Evolutionary conservation across 2,113 vertebrate genomes (phyloP).

Genomic region (Pantherophis guttatus): DNA sequence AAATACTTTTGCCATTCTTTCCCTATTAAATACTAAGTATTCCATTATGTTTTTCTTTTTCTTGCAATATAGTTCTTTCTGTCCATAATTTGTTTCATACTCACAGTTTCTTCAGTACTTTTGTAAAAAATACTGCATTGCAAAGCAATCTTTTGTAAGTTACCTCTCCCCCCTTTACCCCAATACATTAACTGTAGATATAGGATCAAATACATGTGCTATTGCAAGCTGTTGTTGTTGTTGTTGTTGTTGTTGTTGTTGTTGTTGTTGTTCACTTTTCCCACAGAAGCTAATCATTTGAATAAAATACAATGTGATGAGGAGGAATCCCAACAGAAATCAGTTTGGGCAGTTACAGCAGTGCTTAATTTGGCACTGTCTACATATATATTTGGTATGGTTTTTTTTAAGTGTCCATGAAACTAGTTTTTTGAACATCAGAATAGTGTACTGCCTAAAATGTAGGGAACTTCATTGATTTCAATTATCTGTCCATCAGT

Average conservation of each 20-base stretch:
- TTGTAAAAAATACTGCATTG: background rate
- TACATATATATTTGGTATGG: background rate
- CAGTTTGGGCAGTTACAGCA: background rate
- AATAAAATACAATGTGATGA: background rate
- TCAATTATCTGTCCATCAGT: constrained; percentile 20
- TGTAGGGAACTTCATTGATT: background rate
- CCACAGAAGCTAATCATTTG: background rate
- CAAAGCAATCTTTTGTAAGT: background rate
- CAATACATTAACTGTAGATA: background rate
- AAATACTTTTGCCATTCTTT: background rate
- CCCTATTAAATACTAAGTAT: background rate
- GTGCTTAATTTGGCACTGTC: background rate
- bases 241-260: background rate
- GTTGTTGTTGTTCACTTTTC: background rate
- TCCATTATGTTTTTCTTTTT: background rate
- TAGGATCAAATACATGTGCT: background rate
- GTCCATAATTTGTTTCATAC: background rate
- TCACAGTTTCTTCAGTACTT: background rate
- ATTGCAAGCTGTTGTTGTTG: background rate
- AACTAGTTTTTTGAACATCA: background rate
- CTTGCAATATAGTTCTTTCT: background rate
- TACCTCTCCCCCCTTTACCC: background rate
- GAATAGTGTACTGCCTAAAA: constrained; percentile 19
- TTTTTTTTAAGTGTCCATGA: background rate
- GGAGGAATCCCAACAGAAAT: background rate